phyloP scores from a whole-genome alignment of 1,140 invertebrate species.

The Cryptotermes secundus region DNA sequence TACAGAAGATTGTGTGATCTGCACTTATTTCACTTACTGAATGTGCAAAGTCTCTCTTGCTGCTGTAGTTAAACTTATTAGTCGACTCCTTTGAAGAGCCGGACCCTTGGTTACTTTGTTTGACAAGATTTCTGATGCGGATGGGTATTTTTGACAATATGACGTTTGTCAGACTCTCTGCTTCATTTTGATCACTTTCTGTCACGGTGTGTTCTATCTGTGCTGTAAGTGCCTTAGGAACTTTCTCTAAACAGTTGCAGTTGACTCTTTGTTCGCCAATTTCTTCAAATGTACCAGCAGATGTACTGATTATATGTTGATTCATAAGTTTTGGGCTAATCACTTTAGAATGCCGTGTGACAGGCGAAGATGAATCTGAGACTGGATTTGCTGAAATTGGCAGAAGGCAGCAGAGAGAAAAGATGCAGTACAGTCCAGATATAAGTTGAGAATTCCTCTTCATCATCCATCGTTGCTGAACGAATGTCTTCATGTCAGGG shows the following conservation, averaged over 20 bases:
- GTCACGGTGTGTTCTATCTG: neutral
- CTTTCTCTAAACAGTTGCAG: too few species aligned
- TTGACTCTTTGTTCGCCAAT: too few species aligned
- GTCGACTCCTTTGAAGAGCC: neutral
- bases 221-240: neutral
- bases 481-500: neutral
- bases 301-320: too few species aligned
- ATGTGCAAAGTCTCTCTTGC: neutral
- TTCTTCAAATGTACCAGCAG: too few species aligned
- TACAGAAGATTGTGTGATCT: neutral
- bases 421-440: neutral
- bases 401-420: neutral
- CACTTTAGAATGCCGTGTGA: neutral
- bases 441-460: neutral
- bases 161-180: neutral
- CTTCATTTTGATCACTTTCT: neutral
- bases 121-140: neutral
- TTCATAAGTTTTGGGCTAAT: too few species aligned
- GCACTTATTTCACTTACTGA: neutral
- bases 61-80: neutral
- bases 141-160: neutral
- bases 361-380: neutral
- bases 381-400: neutral
- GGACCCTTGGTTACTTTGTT: neutral
- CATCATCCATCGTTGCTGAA: neutral